phyloP scores from a whole-genome alignment of 2,888 invertebrate genomes.

The Thera obeliscata region DNA sequence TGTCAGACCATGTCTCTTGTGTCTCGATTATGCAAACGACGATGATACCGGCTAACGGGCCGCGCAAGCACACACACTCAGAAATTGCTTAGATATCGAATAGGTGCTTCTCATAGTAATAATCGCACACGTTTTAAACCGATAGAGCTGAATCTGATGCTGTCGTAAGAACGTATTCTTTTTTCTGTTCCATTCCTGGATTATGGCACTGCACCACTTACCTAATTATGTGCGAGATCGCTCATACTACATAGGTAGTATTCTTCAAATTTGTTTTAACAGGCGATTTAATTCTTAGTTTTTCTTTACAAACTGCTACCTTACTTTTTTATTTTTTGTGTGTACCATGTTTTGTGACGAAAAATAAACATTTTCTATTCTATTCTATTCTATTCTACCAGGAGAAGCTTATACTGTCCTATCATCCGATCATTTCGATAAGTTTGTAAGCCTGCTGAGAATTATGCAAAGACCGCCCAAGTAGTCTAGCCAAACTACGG shows the following conservation, averaged over 20 bases:
- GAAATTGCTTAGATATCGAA: conserved; percentile 24
- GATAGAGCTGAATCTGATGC: not conserved
- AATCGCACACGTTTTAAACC: not conserved
- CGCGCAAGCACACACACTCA: conserved; percentile 22
- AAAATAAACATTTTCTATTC: too few species aligned
- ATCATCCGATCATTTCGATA: conserved; percentile 13
- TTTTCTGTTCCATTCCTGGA: not conserved
- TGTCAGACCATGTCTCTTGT: conserved; percentile 25
- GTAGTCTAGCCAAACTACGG: conserved; percentile 6
- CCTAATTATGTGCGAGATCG: too few species aligned
- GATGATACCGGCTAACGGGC: conserved; percentile 34
- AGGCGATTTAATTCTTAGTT: too few species aligned
- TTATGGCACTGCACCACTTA: not conserved
- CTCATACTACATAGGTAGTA: too few species aligned
- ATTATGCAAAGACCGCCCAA: conserved; percentile 26
- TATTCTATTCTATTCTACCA: too few species aligned
- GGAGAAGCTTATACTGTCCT: not conserved
- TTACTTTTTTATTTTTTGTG: too few species aligned
- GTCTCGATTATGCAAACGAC: conserved; percentile 44
- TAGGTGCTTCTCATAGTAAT: conserved; percentile 2
- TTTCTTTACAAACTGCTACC: too few species aligned
- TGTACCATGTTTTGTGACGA: too few species aligned
- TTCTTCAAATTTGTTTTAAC: too few species aligned
- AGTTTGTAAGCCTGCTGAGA: conserved; percentile 17
- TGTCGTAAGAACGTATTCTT: not conserved